Evolutionary conservation across 2,888 invertebrate species (phyloP), one percentile per base, ranked within the genome.

Genomic region (Mechanitis mazaeus): DNA sequence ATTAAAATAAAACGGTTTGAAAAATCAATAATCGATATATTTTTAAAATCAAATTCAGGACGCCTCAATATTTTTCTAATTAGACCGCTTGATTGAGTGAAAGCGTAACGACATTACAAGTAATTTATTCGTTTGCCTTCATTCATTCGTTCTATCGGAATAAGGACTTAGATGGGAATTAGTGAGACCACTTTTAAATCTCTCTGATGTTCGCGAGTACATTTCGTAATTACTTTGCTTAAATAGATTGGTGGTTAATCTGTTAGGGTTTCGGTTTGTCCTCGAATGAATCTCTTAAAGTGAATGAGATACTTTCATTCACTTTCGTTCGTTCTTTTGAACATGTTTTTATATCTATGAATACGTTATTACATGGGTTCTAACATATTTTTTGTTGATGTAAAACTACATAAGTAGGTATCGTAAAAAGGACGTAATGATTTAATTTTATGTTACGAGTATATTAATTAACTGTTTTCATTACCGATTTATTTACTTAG

Each of bases 201-300:
- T 56, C 54, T 62, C 58, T 60, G 66, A 60, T 83, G 83, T 76
- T 76, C 63, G 60, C 65, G 71, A 83, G 74, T 77, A 78, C 81
- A 79, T 79, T 84, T 82, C 76, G 82, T 84, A 84, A 86, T 86
- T 84, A 68, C 66, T 65, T 63, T 58, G 66, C 74, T 83, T 80
- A 80, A 81, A 80, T 77, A 76, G 80, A 85, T 86, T 83, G 75
- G 67, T 66, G 65, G 70, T 76, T 83, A 79, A 82, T 82, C 79
- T 77, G 72, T 66, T 71, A 66, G 73, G 72, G 63, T 38, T 50
- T 58, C 50, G 57, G 57, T 61, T 59, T 55, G 60, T 67, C 59
- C 28, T 59, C 60, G 67, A 57, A 53, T 58, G 55, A 58, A 56
- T 58, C 33, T 58, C 53, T 53, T 59, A 58, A 60, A 68, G 64